Conservation (phyloP, 2,797 vertebrate genomes). For the Eleutherodactylus coqui region DNA sequence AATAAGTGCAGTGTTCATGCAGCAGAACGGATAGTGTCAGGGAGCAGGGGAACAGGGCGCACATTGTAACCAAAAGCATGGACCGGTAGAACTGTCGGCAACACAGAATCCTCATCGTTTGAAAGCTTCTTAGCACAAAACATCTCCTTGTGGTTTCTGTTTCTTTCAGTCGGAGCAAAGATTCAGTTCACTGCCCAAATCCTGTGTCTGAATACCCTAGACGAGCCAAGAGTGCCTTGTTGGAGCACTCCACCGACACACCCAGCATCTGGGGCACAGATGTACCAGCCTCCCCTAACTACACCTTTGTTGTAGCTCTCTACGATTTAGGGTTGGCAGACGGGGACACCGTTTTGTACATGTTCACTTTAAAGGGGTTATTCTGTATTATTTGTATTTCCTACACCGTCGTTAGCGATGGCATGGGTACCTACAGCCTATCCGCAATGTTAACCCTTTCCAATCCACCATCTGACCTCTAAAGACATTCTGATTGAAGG, state of each 20-base stretch:
- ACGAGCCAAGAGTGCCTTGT: background rate
- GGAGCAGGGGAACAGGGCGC: constrained; percentile 28
- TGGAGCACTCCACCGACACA: background rate
- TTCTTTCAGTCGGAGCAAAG: background rate
- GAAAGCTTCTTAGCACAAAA: background rate
- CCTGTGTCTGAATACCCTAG: background rate
- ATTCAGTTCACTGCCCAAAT: background rate
- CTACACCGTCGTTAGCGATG: no score
- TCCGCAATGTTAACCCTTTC: no score
- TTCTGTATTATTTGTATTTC: no score
- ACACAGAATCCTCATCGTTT: background rate
- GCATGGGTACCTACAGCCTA: no score
- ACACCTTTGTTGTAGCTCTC: no score
- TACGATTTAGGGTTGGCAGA: no score
- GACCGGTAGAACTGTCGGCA: background rate
- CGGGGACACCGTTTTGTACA: no score
- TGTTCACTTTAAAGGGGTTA: no score
- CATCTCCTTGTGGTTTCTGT: background rate
- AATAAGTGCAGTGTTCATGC: constrained; percentile 54
- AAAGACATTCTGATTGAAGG: no score
- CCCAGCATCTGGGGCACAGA: background rate
- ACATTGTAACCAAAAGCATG: constrained; percentile 14
- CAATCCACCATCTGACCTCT: no score
- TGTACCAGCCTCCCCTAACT: no score
- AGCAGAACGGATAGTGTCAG: constrained; percentile 55